Percentiles rank a stretch among this genome's conserved stretches.
phyloP scores from a whole-genome alignment of 2,113 vertebrate genomes.

The Sigmodon hispidus region DNA sequence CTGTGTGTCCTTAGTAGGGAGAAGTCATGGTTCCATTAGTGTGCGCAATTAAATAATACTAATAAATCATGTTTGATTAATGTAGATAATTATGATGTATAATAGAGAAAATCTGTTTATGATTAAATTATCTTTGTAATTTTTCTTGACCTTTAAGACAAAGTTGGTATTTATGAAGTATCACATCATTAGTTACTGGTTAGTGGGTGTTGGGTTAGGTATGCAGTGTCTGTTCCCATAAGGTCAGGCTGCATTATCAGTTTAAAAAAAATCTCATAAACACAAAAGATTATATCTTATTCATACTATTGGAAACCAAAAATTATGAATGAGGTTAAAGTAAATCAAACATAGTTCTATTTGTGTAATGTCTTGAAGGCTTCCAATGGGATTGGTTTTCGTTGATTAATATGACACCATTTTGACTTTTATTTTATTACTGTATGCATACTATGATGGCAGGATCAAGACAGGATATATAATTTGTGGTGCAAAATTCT shows the following conservation, averaged over 20 bases:
- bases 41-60: not conserved
- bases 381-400: not conserved
- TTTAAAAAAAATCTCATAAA: not conserved
- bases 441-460: not conserved
- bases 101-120: not conserved
- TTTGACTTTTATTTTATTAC: not conserved
- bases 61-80: not conserved
- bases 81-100: not conserved
- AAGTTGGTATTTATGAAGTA: not conserved
- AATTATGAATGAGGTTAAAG: not conserved
- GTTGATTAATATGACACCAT: not conserved
- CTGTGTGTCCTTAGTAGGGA: not conserved
- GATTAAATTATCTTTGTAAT: not conserved
- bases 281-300: not conserved
- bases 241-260: not conserved
- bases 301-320: not conserved
- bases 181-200: not conserved
- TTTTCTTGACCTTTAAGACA: slow-evolving; percentile 8
- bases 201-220: not conserved
- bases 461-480: not conserved
- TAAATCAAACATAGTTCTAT: not conserved
- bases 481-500: not conserved
- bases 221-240: not conserved
- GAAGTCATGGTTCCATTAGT: not conserved
- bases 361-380: not conserved